phyloP scores from a whole-genome alignment of 2,888 invertebrate genomes.

The Subacronicta megacephala region DNA sequence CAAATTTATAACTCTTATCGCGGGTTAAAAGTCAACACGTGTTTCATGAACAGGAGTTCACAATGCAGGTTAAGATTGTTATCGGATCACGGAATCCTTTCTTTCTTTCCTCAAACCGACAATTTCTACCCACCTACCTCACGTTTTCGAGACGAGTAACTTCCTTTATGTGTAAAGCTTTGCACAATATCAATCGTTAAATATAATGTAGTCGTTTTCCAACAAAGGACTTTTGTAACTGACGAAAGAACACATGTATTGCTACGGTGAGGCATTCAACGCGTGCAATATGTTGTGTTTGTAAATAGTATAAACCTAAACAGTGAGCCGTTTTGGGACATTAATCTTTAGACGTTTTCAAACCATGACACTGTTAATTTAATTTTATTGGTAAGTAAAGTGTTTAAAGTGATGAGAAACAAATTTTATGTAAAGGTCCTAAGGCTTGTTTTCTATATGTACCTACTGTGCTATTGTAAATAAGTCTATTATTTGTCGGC shows the following conservation, averaged over 20 bases:
- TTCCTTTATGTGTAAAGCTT: slow-evolving; percentile 48
- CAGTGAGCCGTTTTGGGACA: slow-evolving; percentile 6
- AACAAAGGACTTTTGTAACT: slow-evolving; percentile 62
- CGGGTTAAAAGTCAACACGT: slow-evolving; percentile 64
- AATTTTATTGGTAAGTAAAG: background rate
- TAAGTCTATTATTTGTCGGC: too few relatives aligned
- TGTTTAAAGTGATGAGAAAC: too few relatives aligned
- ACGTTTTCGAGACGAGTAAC: slow-evolving; percentile 57
- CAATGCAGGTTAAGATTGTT: slow-evolving; percentile 64
- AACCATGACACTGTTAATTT: background rate
- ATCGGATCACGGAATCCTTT: slow-evolving; percentile 72
- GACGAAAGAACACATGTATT: slow-evolving; percentile 26
- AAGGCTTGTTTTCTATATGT: too few relatives aligned
- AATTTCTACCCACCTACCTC: slow-evolving; percentile 60
- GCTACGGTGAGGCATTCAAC: slow-evolving; percentile 20
- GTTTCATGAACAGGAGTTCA: slow-evolving; percentile 56
- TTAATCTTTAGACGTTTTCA: slow-evolving; percentile 1
- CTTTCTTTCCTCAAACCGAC: slow-evolving; percentile 65
- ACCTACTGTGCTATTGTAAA: too few relatives aligned
- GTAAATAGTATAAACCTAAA: slow-evolving; percentile 1
- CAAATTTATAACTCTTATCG: slow-evolving; percentile 53
- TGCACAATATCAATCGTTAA: slow-evolving; percentile 63
- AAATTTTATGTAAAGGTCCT: too few relatives aligned
- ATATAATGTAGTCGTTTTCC: slow-evolving; percentile 59
- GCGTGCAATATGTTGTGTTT: slow-evolving; percentile 34